Evolutionary conservation across 2,888 invertebrate species (phyloP).

Genomic region (Malthinus seriepunctatus): DNA sequence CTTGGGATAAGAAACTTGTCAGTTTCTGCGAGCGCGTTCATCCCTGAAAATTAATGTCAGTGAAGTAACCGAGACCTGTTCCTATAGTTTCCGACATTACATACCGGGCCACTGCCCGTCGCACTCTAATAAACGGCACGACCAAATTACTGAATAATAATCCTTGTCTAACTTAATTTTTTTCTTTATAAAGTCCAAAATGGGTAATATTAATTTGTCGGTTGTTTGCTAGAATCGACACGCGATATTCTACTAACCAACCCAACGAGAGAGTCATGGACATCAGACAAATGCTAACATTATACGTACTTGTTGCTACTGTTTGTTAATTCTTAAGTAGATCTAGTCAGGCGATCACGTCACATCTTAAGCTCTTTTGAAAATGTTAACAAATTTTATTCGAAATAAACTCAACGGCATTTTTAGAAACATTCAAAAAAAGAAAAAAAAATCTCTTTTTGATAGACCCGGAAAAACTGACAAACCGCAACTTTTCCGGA

Average conservation of each 20-base stretch:
- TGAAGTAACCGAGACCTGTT: conserved; percentile 42
- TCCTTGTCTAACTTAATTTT: conserved; percentile 25
- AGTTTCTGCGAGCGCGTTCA: conserved; percentile 54
- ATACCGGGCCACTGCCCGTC: conserved; percentile 33
- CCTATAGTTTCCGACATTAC: conserved; percentile 32
- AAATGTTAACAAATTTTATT: too few relatives aligned
- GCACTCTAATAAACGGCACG: conserved; percentile 37
- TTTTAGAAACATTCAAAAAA: neutral
- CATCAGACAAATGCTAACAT: conserved; percentile 39
- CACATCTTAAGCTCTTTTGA: conserved; percentile 23
- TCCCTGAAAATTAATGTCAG: conserved; percentile 56
- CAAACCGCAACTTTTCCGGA: neutral
- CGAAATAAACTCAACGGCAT: neutral
- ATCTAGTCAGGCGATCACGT: conserved; percentile 39
- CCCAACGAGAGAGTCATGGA: conserved; percentile 32
- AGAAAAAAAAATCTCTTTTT: neutral
- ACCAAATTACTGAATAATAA: neutral
- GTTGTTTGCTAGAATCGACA: conserved; percentile 29
- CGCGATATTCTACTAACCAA: conserved; percentile 36
- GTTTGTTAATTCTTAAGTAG: conserved; percentile 39
- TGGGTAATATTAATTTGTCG: conserved; percentile 35
- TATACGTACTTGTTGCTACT: conserved; percentile 44
- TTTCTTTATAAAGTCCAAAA: conserved; percentile 32
- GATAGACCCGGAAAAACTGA: neutral
- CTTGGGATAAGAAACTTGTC: conserved; percentile 56